These are phyloP conservation scores for Holothuria leucospilota DNA, from an alignment of 53 echinoderm and acorn worm genomes.

Conservation along the genomic window DNA sequence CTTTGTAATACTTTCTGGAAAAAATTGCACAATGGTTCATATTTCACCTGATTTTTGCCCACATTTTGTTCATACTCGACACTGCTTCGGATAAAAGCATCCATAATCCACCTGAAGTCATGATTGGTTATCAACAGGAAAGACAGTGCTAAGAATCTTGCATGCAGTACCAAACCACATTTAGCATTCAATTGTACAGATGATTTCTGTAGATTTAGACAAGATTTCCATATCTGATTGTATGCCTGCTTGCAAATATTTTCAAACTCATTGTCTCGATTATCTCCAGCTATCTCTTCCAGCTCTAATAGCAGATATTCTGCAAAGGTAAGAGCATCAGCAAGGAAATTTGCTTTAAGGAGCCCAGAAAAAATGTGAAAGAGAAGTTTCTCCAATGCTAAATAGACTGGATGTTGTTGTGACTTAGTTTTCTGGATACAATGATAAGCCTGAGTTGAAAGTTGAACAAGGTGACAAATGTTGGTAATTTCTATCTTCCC, in stretches of 20 bases:
- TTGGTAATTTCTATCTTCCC: conserved; percentile 41
- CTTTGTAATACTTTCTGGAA: conserved; percentile 24
- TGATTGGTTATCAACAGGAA: conserved; percentile 78
- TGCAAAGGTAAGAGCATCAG: conserved; percentile 73
- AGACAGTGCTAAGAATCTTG: conserved; percentile 69
- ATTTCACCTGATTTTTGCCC: conserved; percentile 48
- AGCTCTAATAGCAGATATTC: conserved; percentile 66
- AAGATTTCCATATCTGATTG: conserved; percentile 90
- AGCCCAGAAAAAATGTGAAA: conserved; percentile 86
- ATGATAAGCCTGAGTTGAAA: conserved; percentile 70
- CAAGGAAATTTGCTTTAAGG: conserved; percentile 62
- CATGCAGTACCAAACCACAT: conserved; percentile 68
- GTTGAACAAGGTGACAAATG: conserved; percentile 50
- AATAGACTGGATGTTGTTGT: conserved; percentile 62
- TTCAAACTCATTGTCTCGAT: conserved; percentile 83
- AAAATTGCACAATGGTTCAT: conserved; percentile 50
- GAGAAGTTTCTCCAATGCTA: conserved; percentile 90
- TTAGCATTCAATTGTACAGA: conserved; percentile 57
- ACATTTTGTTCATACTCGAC: conserved; percentile 70
- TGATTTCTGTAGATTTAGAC: conserved; percentile 77
- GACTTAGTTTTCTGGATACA: conserved; percentile 67
- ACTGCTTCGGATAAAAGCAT: conserved; percentile 64
- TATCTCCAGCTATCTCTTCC: conserved; percentile 40
- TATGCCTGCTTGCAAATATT: conserved; percentile 89
- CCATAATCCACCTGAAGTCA: conserved; percentile 78